Evolutionary conservation across 2,113 vertebrate genomes (phyloP), one percentile per base, ranked within the genome.

Genomic region (Pampusana beccarii): DNA sequence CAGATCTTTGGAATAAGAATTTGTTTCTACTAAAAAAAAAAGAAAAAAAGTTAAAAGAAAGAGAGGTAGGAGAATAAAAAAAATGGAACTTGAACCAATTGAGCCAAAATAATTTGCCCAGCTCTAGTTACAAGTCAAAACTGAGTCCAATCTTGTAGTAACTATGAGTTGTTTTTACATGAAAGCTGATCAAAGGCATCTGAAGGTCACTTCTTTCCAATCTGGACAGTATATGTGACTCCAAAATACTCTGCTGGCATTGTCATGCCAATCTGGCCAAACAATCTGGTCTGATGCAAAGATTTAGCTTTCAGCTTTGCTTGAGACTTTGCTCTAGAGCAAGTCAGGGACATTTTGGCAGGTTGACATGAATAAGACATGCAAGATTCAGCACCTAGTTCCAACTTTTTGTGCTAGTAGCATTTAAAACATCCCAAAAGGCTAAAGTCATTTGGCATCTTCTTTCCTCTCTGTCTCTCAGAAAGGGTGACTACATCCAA

Each of bases 141-240:
- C 74, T 84, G 84, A 56, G 14, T 88, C 69, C 72, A 88, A 80
- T 90, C 58, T 90, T 61, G 80, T 72, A 90, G 90, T 95, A 94
- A 86, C 58, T 95, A 90, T 87, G 92, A 97, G 88, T 50, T 95
- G 53, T 93, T 98, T 97, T 96, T 70, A 78, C 20, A 62, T 53
- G 86, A 90, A 94, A 91, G 79, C 53, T 95, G 88, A 94, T 93
- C 93, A 96, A 95, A 97, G 91, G 56, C 85, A 96, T 91, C 38
- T 84, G 60, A 89, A 92, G 80, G 73, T 93, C 61, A 78, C 6
- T 48, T 61, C 84, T 38, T 86, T 60, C 6, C 80, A 67, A 25
- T 84, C 64, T 92, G 84, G 53, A 38, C 42, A 53, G 61, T 54
- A 54, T 54, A 25, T 10, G 33, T 53, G 40, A 78, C 69, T 92